Base-by-base conservation (phyloP, 1,140 invertebrate species). In the Panagrolaimus sp. region DNA sequence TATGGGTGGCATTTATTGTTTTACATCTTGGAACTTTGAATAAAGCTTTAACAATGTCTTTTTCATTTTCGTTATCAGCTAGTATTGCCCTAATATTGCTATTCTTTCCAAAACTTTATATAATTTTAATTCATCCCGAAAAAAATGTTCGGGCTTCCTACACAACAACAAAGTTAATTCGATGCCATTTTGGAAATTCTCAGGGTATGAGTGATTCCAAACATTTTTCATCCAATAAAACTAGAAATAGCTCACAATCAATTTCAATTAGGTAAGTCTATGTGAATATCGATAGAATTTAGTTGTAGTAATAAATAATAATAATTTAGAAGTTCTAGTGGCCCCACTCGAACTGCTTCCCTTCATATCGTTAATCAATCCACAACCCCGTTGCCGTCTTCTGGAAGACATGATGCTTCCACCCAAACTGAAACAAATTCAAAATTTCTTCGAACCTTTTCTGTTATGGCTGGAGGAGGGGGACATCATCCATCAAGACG, bases 1-100 rank as follows among this genome's bases (percentile, higher is more conserved):
- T 92, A 70, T 93, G 91, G 91, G 85, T 90, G 26, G 91, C 91
- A n/a, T 93, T 93, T 83, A 86, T 92, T 9, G 89, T 91, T 1
- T 90, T 92, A 70, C 91, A 91, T 84, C 90, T 88, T 67, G 90
- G 90, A 3, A 90, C 89, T 65, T 88, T 90, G 69, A 90, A 89
- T 83, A 87, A 88, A 74, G 82, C 84, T 44, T 83, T 90, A 88
- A 80, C 88, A 89, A 32, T 88, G 86, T 73, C 82, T 43, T 85
- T 91, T 43, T 82, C 81, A 15, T 83, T 83, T 45, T 73, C 71
- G 10, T 43, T 83, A 15, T 90, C 89, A 80, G 90, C 90, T 2
- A 88, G 88, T 63, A 89, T 91, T 0, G 89, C 89, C n/a, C 86
- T 91, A 63, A 85, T 89, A 21, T 87, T 91, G 67, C 86, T 92